phyloP scores from a whole-genome alignment of 2,888 invertebrate species.

The Octonoba sinensis region DNA sequence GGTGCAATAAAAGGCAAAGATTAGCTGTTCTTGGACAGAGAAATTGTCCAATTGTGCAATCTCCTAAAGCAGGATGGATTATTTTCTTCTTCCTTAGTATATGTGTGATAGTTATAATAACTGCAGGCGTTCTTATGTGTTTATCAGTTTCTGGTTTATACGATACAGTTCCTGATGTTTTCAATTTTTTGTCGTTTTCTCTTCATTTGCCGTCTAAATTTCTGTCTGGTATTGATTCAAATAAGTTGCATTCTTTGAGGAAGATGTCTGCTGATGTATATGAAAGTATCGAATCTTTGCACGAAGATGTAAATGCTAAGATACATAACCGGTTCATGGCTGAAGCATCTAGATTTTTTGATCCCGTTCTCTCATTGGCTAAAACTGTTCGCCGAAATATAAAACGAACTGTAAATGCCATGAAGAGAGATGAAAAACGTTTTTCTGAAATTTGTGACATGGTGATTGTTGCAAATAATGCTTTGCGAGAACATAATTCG shows the following conservation, averaged over 20 bases:
- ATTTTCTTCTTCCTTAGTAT: conserved; percentile 1
- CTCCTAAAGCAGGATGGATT: neutral
- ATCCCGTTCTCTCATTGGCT: conserved; percentile 7
- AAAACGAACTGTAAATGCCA: neutral
- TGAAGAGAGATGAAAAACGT: neutral
- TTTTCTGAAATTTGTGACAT: no score
- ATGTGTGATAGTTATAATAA: neutral
- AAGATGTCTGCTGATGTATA: neutral
- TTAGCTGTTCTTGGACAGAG: neutral
- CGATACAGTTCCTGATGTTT: neutral
- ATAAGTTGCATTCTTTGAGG: no score
- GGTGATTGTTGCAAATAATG: no score
- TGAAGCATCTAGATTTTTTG: neutral
- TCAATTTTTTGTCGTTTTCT: conserved; percentile 2
- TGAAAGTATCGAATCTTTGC: conserved; percentile 12
- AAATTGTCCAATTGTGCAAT: neutral
- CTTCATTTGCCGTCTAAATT: no score
- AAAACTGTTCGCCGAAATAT: conserved; percentile 9
- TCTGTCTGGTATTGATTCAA: no score
- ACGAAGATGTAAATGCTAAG: conserved; percentile 19
- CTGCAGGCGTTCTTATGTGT: conserved; percentile 6
- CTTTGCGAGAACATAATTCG: no score
- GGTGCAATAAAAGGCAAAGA: neutral
- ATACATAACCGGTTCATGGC: neutral
- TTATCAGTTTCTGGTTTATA: neutral